Base-by-base conservation (phyloP, 1,140 invertebrate species). In the Palaemon carinicauda region DNA sequence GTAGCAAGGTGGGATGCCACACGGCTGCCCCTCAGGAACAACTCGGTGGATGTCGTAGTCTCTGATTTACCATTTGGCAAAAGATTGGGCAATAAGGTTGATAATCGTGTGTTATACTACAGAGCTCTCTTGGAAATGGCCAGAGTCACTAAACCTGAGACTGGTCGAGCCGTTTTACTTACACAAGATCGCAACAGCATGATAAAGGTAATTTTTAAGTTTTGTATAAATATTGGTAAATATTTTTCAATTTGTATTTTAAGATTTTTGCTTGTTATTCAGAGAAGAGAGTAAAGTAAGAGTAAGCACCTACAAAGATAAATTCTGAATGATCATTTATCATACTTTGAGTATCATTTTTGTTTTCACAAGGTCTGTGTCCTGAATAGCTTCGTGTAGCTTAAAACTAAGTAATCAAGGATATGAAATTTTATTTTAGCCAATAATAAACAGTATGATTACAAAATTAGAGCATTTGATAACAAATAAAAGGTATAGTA, bases 41-140 rank as follows among this genome's bases (percentile, higher is more conserved):
- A 92, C 10, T 91, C 89, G 79, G 91, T 94, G n/a, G 94, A 94
- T 90, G 91, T 94, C 21, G 91, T 94, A 79, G 92, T 94, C 50
- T 93, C 93, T n/a, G 94, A 94, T 89, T 89, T 94, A 92, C 93
- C 94, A 41, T 94, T 94, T 91, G 93, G 93, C 14, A 93, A 93
- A 90, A 91, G 93, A 84, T 92, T 92, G 80, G 93, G 93, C 24
- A 91, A 90, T 19, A 92, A 92, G 88, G 86, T 84, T 15, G 91
- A 93, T 84, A 94, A 94, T 88, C 89, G 91, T 75, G 87, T 90
- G 15, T 90, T 94, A n/a, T 94, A 94, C 88, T 92, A 92, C 41
- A 86, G 90, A 78, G 91, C 92, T 52, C 88, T 94, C 56, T 73
- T 90, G 33, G 93, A 94, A 89, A 90, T 94, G 88, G 92, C 92